Evolutionary conservation across 1,140 invertebrate genomes (phyloP), one percentile per base, ranked within the genome.

Genomic region (Anadara kagoshimensis): DNA sequence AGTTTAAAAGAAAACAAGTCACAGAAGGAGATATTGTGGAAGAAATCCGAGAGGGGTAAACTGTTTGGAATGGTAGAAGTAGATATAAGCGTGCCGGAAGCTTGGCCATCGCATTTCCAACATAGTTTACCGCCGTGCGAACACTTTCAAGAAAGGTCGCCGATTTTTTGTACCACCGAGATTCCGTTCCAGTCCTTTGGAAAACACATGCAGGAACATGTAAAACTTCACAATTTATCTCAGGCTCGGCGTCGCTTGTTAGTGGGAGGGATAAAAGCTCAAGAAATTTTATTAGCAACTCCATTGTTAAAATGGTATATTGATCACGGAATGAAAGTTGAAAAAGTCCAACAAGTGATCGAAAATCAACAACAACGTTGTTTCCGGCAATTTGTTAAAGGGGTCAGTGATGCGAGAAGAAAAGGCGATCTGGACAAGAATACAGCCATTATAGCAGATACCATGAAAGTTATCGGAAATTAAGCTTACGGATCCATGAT

Each of bases 401-500:
- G 72, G 22, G 76, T 81, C 2, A 78, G 74, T 44, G 20, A 75
- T 18, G 77, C 76, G 1, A 12, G 79, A 43, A 61, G 81, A 36
- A 5, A 16, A 16, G 75, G 81, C 22, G 79, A 83, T 24, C 36
- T 0, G 7, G 65, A 76, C 41, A 53, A 65, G 14, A 26, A 53
- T n/a, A 69, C 63, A 2, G 58, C 73, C 51, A 78, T 82, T 44
- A 61, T 80, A 20, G 78, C 78, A 3, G 79, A 82, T n/a, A 82
- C 70, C 11, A 68, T 72, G 41, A 78, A 80, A 58, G 18, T 75
- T 16, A 72, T 76, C 3, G 78, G 78, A 0, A 78, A 78, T 20
- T 73, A 53, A 0, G 61, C 36, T 3, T 77, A 77, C 49, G 79
- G 79, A 3, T 65, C 61, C 12, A 54, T 73, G 4, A 61, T 79